Conservation (phyloP, 2,888 invertebrate species). For the Ichneumoninae sp. region DNA sequence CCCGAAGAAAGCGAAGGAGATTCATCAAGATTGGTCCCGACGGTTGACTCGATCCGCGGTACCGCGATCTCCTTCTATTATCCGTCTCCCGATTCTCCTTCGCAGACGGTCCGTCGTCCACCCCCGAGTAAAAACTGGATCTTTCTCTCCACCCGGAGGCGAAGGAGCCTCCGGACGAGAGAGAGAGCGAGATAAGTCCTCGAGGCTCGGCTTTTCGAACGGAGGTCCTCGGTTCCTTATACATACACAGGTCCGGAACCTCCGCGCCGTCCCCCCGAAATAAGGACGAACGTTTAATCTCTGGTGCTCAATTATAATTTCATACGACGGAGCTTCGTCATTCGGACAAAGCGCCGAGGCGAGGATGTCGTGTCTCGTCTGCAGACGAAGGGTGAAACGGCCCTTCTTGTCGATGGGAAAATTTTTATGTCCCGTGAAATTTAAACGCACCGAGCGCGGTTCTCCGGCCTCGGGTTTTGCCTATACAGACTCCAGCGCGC, state of each 20-base stretch:
- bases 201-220: slow-evolving; percentile 11
- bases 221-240: neutral
- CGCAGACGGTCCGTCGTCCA: slow-evolving; percentile 67
- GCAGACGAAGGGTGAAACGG: neutral
- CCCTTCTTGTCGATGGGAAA: neutral
- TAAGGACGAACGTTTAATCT: slow-evolving; percentile 42
- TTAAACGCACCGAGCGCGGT: neutral
- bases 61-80: slow-evolving; percentile 31
- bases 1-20: slow-evolving; percentile 70
- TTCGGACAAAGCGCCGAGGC: slow-evolving; percentile 2
- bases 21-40: slow-evolving; percentile 83
- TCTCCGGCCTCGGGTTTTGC: slow-evolving; percentile 1
- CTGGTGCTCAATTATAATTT: slow-evolving; percentile 31
- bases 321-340: slow-evolving; percentile 5
- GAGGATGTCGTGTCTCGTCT: neutral
- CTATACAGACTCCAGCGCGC: neutral
- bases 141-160: slow-evolving; percentile 63
- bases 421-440: neutral
- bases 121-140: slow-evolving; percentile 80
- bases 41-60: slow-evolving; percentile 76
- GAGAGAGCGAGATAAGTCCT: slow-evolving; percentile 36
- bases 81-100: slow-evolving; percentile 25
- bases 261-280: slow-evolving; percentile 66
- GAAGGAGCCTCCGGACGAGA: slow-evolving; percentile 33
- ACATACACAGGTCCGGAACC: neutral